Evolutionary conservation across 2,113 vertebrate species (phyloP), one percentile per base, ranked within the genome.

Genomic region (Merops nubicus): DNA sequence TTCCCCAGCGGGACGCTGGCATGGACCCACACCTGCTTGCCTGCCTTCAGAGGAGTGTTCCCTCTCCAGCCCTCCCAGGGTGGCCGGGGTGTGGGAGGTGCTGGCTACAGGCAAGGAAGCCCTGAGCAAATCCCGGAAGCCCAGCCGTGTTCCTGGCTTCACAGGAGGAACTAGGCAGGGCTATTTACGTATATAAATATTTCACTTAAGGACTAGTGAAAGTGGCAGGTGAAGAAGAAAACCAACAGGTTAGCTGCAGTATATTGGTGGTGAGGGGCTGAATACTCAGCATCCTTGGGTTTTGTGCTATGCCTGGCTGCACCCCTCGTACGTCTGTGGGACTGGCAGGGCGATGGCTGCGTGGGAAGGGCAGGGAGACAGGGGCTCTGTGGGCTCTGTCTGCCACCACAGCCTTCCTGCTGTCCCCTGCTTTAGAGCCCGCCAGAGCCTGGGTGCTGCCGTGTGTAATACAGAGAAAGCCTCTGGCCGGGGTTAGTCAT

Each of bases 401-500:
- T 75, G 63, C 1, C 5, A 21, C 34, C 45, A 5, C 74, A 62
- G 42, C 89, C 77, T 16, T 23, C 1, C 2, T 9, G 59, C 45
- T 16, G 12, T 34, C 10, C 48, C 48, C 7, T 0, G 1, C 74
- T n/a, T 76, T 13, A 26, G 50, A 82, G 43, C 51, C 70, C 0
- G 4, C 60, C 1, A 1, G 54, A 53, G 53, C 19, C 25, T 0
- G 3, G 72, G 36, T 6, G 63, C 76, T 83, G 79, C 48, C 2
- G 45, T 70, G 85, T 15, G 91, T 96, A 50, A 96, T 63, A 82
- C 45, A 84, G 89, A 96, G 88, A 95, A 78, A 89, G 50, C 45
- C 83, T 74, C 60, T 0, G 26, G 11, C 73, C 13, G 0, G 50
- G 54, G 23, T 91, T 81, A 94, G 77, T 97, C 95, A 94, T 93